phyloP scores from a whole-genome alignment of 1,140 invertebrate species.

The Pogonus chalceus region DNA sequence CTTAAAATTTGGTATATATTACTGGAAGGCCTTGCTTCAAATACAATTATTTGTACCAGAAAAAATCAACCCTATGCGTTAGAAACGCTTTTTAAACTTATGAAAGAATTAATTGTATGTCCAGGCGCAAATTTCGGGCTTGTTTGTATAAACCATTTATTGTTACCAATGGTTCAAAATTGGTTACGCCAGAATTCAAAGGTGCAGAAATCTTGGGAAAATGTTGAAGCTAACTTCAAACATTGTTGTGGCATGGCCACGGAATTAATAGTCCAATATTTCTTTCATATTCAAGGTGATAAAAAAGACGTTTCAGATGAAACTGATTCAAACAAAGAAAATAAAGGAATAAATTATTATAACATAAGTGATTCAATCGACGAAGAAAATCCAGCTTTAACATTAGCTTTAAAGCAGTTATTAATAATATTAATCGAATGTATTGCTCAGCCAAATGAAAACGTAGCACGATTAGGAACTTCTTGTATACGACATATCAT shows the following conservation, averaged over 20 bases:
- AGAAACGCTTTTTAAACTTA: slow-evolving; percentile 75
- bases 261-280: slow-evolving; percentile 80
- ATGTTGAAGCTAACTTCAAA: slow-evolving; percentile 77
- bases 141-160: slow-evolving; percentile 80
- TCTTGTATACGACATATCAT: slow-evolving; percentile 85
- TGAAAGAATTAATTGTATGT: slow-evolving; percentile 62
- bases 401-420: slow-evolving; percentile 75
- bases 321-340: slow-evolving; percentile 24
- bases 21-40: slow-evolving; percentile 78
- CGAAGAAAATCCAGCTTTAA: slow-evolving; percentile 48
- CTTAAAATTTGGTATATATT: slow-evolving; percentile 85
- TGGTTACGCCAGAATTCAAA: slow-evolving; percentile 67
- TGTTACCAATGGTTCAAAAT: slow-evolving; percentile 80
- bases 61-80: slow-evolving; percentile 78
- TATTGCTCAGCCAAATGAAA: slow-evolving; percentile 77
- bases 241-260: slow-evolving; percentile 86
- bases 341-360: no score
- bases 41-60: slow-evolving; percentile 67
- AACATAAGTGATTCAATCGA: slow-evolving; percentile 32
- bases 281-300: slow-evolving; percentile 47
- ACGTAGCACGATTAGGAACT: slow-evolving; percentile 80
- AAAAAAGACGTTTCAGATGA: slow-evolving; percentile 22
- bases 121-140: slow-evolving; percentile 78
- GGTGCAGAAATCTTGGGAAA: slow-evolving; percentile 59
- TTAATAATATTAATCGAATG: slow-evolving; percentile 83